Evolutionary conservation across 2,888 invertebrate genomes (phyloP).

Genomic region (Exocentrus adspersus): DNA sequence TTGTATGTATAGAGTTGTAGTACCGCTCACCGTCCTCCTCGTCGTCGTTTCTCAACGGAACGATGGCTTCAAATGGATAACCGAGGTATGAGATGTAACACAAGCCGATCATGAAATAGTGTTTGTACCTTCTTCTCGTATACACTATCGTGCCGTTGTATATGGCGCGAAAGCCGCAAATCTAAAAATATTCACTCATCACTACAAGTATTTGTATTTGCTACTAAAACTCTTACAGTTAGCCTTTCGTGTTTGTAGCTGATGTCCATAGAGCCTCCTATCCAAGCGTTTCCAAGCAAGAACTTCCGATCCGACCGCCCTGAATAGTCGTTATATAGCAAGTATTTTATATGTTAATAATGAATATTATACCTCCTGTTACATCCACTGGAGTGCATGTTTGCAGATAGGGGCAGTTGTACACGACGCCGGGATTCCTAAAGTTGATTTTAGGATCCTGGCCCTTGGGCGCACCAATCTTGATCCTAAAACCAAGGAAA

Average conservation of each 20-base stretch:
- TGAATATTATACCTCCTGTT: conserved; percentile 9
- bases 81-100: conserved; percentile 56
- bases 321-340: too few relatives aligned
- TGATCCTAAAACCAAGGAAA: conserved; percentile 38
- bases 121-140: conserved; percentile 16
- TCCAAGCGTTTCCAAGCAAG: conserved; percentile 53
- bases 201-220: too few relatives aligned
- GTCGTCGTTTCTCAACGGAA: conserved; percentile 47
- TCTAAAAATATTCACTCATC: too few relatives aligned
- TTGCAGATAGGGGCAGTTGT: conserved; percentile 38
- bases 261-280: conserved; percentile 61
- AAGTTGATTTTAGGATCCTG: conserved; percentile 18
- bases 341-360: too few relatives aligned
- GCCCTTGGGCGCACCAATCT: conserved; percentile 47
- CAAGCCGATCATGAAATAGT: conserved; percentile 54
- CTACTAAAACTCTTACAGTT: conserved; percentile 52
- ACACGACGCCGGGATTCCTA: conserved; percentile 41
- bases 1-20: too few relatives aligned
- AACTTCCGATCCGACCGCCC: too few relatives aligned
- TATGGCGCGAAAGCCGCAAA: conserved; percentile 37
- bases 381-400: conserved; percentile 34
- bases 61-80: conserved; percentile 36
- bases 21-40: conserved; percentile 42
- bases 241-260: conserved; percentile 50
- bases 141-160: not conserved